Base-by-base conservation (phyloP, 1,140 invertebrate genomes). In the Capitella teleta region DNA sequence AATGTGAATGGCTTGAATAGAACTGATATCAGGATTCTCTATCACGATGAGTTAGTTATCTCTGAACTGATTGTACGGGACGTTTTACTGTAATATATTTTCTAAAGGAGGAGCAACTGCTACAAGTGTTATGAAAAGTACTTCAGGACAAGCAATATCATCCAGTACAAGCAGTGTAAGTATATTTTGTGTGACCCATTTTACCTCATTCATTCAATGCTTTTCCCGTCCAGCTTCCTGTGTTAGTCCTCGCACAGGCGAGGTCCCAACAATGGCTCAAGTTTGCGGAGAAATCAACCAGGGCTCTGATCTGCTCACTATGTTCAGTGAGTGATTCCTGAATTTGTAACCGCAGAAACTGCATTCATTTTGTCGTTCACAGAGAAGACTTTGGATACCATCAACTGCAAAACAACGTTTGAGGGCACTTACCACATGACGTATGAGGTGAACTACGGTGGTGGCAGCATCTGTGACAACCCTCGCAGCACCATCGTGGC, bases 401-500 rank as follows among this genome's bases (percentile, higher is more conserved):
- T 70, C 3, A 70, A 68, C 55, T 71, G 68, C 58, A 63, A 66
- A 28, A 53, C 59, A 1, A 71, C 68, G 23, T 67, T 68, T 58
- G 68, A 71, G 44, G 68, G 68, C 3, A 60, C 67, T 26, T 71
- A 61, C 49, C 68, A 68, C 47, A 69, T 71, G 52, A 60, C 61
- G 6, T 71, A 71, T 55, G 66, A 69, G 53, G 57, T 63, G 0
- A 55, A 60, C 43, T 53, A 56, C 25, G 60, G 57, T 24, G 61
- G 61, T 28, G 66, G 66, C 36, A 66, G 68, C 55, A 70, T 71
- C 49, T 71, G 68, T 60, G 53, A 66, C 51, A 63, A 56, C 23
- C 82, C 82, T 1, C 87, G 91, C 69, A 88, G 28, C 3, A 81
- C 84, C 59, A 92, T 98, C 54, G 81, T 80, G 59, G 93, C 92